These are phyloP conservation scores for Triplophysa rosa DNA, from an alignment of 2,113 vertebrate species.

Conservation along the genomic window DNA sequence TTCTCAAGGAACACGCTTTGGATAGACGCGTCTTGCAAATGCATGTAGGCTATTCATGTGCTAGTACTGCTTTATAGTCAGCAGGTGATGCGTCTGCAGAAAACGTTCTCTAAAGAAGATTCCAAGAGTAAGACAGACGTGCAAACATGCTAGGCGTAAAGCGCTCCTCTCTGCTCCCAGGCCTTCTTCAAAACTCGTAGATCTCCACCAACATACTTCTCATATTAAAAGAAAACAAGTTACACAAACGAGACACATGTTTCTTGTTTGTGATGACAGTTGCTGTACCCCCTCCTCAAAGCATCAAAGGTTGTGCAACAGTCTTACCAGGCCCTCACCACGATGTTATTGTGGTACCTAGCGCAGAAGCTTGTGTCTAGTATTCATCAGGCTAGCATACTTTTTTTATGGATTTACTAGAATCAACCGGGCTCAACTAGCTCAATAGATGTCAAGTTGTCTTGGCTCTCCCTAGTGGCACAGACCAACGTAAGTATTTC, in stretches of 20 bases:
- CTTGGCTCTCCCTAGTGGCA: neutral
- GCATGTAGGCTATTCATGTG: neutral
- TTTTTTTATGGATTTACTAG: neutral
- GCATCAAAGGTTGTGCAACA: slow-evolving; percentile 58
- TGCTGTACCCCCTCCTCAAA: slow-evolving; percentile 63
- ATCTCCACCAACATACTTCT: slow-evolving; percentile 80
- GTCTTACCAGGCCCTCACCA: slow-evolving; percentile 11
- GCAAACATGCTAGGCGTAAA: slow-evolving; percentile 63
- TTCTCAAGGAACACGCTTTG: too few relatives aligned
- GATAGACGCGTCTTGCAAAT: too few relatives aligned
- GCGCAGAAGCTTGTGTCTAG: neutral
- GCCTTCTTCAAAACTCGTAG: slow-evolving; percentile 74
- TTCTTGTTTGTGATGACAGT: slow-evolving; percentile 84
- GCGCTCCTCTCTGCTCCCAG: slow-evolving; percentile 67
- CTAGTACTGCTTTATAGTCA: too few relatives aligned
- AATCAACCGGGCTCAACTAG: neutral
- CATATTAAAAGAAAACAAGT: slow-evolving; percentile 88
- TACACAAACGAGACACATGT: slow-evolving; percentile 83
- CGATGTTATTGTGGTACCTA: neutral
- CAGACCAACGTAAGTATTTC: neutral
- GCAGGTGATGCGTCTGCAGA: neutral
- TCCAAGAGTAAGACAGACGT: slow-evolving; percentile 60
- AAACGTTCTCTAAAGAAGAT: slow-evolving; percentile 39
- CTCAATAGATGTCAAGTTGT: neutral
- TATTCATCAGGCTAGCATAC: neutral